Conservation (phyloP, 2,888 invertebrate genomes). For the Megamerina dolium region DNA sequence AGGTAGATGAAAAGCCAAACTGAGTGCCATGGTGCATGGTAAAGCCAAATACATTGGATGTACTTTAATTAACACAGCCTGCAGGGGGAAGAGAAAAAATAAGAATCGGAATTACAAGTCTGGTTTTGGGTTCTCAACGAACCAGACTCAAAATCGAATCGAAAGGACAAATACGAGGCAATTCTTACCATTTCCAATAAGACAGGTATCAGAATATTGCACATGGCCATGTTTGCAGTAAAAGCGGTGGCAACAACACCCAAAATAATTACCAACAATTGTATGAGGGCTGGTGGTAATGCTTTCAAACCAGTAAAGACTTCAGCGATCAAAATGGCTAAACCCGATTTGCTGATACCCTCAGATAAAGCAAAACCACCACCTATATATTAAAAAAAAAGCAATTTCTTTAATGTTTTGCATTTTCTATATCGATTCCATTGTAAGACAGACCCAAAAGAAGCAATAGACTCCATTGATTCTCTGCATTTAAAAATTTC, state of each 20-base stretch:
- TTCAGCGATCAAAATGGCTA: slow-evolving; percentile 65
- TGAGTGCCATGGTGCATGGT: slow-evolving; percentile 76
- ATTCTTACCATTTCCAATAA: slow-evolving; percentile 60
- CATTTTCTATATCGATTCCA: neutral
- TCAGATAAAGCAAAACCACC: slow-evolving; percentile 84
- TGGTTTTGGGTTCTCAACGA: too few species aligned
- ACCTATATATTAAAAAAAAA: slow-evolving; percentile 47
- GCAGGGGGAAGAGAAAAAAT: slow-evolving; percentile 7
- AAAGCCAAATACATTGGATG: slow-evolving; percentile 84
- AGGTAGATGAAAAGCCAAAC: slow-evolving; percentile 85
- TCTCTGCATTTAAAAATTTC: slow-evolving; percentile 69
- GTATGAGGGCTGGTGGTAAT: slow-evolving; percentile 55
- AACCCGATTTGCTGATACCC: slow-evolving; percentile 69
- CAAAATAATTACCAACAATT: slow-evolving; percentile 61
- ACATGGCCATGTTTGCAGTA: slow-evolving; percentile 84
- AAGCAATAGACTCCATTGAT: slow-evolving; percentile 80
- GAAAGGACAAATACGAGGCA: neutral
- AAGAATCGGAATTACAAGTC: too few species aligned
- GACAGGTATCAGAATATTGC: slow-evolving; percentile 77
- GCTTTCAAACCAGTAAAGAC: slow-evolving; percentile 59
- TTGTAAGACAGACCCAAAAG: slow-evolving; percentile 59
- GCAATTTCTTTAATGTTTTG: neutral
- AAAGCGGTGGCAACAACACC: slow-evolving; percentile 37
- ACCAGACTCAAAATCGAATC: too few species aligned
- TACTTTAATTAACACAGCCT: slow-evolving; percentile 63